phyloP scores from a whole-genome alignment of 2,113 vertebrate genomes.

The Notiomystis cincta region DNA sequence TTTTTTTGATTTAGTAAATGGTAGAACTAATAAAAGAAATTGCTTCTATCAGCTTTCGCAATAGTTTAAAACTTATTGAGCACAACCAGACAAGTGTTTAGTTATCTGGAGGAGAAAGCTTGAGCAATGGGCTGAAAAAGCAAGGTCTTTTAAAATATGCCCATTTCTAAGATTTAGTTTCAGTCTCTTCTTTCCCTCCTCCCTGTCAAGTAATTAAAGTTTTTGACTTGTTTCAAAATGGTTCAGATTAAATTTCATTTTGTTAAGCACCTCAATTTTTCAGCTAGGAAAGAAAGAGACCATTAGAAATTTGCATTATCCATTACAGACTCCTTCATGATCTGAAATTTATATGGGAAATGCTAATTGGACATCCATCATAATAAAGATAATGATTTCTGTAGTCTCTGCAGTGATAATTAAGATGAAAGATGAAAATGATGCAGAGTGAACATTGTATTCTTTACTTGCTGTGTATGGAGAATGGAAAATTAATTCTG shows the following conservation, averaged over 20 bases:
- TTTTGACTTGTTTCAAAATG: constrained; percentile 74
- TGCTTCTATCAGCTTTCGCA: constrained; percentile 42
- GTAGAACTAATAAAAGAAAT: constrained; percentile 57
- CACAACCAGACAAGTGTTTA: constrained; percentile 51
- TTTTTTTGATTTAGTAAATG: constrained; percentile 54
- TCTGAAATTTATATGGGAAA: constrained; percentile 80
- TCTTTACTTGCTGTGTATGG: constrained; percentile 62
- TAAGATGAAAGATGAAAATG: constrained; percentile 78
- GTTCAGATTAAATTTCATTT: constrained; percentile 77
- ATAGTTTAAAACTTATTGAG: constrained; percentile 65
- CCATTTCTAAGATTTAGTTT: constrained; percentile 60
- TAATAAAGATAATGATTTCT: constrained; percentile 78
- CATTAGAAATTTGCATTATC: constrained; percentile 76
- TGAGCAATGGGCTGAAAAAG: constrained; percentile 52
- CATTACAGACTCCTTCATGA: constrained; percentile 72
- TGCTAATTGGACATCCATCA: constrained; percentile 78
- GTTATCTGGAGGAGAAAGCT: constrained; percentile 30
- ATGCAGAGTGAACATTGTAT: constrained; percentile 62
- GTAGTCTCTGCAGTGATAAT: constrained; percentile 74
- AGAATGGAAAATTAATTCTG: constrained; percentile 53
- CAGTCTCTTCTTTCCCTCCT: constrained; percentile 7
- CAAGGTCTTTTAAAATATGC: constrained; percentile 64
- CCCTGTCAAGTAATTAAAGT: constrained; percentile 74
- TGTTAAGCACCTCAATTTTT: constrained; percentile 76
- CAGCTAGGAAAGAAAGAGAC: constrained; percentile 66